Base-by-base conservation (phyloP, 2,888 invertebrate genomes). In the Leistus spinibarbis region DNA sequence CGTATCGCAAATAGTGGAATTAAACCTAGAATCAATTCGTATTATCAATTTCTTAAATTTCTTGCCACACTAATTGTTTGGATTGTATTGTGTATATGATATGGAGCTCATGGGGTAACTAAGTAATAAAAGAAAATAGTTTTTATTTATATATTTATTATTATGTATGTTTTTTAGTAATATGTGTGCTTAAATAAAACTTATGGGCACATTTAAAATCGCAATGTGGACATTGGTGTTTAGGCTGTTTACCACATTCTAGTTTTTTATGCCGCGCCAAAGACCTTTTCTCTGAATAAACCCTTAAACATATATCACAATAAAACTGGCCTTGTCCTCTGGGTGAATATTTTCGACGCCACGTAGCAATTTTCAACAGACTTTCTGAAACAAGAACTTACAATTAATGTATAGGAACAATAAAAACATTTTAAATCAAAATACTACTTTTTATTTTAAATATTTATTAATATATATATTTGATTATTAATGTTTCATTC, bases 221-320 rank as follows among this genome's bases (percentile, higher is more conserved):
- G 76, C 83, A 83, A 74, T 80, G 78, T 7, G 79, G 78, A 76
- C 84, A 85, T 40, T 79, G 78, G 76, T 83, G 83, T 40, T 81
- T 80, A n/a, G 84, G 83, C 67, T 80, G 79, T 81, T 88, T 87
- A 65, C 89, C 89, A 79, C 90, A 89, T 80, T 89, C 88, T 78
- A 88, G 87, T 5, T 86, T 85, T 79, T 87, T 80, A 79, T 90
- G 90, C 62, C 86, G 85, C 57, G 86, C 85, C 75, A 90, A 82
- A n/a, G 89, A 89, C 78, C 88, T 88, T 79, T 86, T 85, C 54
- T 88, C 86, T 66, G 88, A 87, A 82, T 90, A 90, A 27, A 86
- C 86, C 67, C 89, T 86, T 79, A 85, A 86, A 79, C 90, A 90
- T 65, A 81, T 83, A 40, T 81, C 79, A 77, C 86, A 86, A 3